Evolutionary conservation across 1,140 invertebrate genomes (phyloP), one percentile per base, ranked within the genome.

Genomic region (Cyclina sinensis): DNA sequence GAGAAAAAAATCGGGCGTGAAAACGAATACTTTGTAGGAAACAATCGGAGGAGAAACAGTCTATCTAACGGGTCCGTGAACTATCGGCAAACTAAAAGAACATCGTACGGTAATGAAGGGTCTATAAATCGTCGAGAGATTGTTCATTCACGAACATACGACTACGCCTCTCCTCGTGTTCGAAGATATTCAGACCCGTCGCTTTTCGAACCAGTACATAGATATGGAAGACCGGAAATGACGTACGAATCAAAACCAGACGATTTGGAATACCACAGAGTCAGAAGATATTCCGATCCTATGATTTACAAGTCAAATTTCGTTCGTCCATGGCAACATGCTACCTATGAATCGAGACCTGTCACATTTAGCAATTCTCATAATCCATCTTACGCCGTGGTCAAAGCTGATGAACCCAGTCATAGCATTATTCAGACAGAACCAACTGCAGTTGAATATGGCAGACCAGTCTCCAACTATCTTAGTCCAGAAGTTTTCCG

Each of bases 241-340:
- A n/a, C 57, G 14, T 62, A 62, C 27, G 57, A 62, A n/a, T 62
- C 57, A 5, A 24, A 11, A n/a, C 57, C 57, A 1, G 24, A 27
- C 3, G 57, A 24, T 11, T 21, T 62, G 27, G 7, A 37, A 27
- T 70, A 70, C 14, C 37, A 24, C 18, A 35, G 70, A 0, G 24
- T 35, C 1, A 35, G 70, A 9, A 74, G 70, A 74, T 74, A 74
- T 46, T 74, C 70, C 70, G 70, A 74, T 46, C 57, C 57, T 1
- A 62, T 62, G 57, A 14, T 62, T 9, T 27, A 62, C 14, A 62
- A 24, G n/a, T 62, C 24, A 2, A n/a, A 62, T n/a, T 27, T 27
- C 7, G 21, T 9, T 62, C 57, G n/a, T 4, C 24, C 18, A 27
- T 7, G 57, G 7, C n/a, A 62, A 4, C 4, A 62, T 24, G 24